phyloP scores from a whole-genome alignment of 1,140 invertebrate genomes.

The Calephelis virginiensis region DNA sequence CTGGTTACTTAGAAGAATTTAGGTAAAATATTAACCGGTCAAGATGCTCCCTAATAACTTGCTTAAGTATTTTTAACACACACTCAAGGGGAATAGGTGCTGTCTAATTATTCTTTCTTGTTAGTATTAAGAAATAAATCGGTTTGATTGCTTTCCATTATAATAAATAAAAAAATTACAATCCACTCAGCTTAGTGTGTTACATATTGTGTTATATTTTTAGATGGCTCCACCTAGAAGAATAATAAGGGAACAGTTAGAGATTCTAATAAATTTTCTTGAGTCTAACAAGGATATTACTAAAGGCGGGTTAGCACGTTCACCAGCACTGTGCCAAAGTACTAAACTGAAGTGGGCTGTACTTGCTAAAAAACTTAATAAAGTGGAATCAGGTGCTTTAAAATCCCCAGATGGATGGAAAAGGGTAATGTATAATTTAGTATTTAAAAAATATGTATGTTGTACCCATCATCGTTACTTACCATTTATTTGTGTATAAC shows the following conservation, averaged over 20 bases:
- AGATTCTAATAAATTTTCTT: conserved; percentile 60
- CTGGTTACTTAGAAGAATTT: no score
- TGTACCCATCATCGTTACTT: no score
- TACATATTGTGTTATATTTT: conserved; percentile 26
- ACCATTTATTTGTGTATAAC: no score
- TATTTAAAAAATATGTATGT: no score
- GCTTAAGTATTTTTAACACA: no score
- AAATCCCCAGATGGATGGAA: conserved; percentile 65
- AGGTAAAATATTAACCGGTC: no score
- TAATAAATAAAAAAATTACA: neutral
- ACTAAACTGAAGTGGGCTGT: conserved; percentile 53
- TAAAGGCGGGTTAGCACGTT: conserved; percentile 45
- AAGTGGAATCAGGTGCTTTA: conserved; percentile 48
- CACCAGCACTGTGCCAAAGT: conserved; percentile 42
- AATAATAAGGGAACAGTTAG: conserved; percentile 55
- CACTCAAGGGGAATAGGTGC: no score
- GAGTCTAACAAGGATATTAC: conserved; percentile 61
- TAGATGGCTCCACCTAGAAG: conserved; percentile 65
- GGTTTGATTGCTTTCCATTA: no score
- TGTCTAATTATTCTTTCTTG: no score
- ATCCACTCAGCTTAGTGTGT: neutral
- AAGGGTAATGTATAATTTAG: conserved; percentile 39
- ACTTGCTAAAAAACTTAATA: conserved; percentile 56
- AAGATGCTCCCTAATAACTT: no score
- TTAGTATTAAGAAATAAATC: no score